phyloP scores from a whole-genome alignment of 2,888 invertebrate species.

The Troilus luridus region DNA sequence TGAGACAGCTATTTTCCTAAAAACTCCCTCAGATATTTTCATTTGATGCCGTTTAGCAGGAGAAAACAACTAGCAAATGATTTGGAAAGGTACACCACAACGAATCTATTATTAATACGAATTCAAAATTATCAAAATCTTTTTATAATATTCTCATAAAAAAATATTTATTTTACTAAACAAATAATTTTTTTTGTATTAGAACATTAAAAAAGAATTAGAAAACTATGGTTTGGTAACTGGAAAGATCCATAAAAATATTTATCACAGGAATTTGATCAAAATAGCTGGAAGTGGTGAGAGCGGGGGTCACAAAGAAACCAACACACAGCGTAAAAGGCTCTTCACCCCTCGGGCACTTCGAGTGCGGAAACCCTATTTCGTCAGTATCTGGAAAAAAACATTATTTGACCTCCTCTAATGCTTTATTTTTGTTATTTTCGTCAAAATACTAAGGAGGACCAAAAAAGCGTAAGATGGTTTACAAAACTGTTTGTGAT shows the following conservation, averaged over 20 bases:
- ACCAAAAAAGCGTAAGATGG: neutral
- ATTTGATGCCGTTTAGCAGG: too few species aligned
- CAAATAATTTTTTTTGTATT: too few species aligned
- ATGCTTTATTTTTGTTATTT: neutral
- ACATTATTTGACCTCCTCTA: neutral
- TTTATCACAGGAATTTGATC: neutral
- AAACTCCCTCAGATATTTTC: too few species aligned
- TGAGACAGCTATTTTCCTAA: too few species aligned
- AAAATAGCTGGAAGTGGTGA: neutral
- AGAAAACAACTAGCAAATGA: too few species aligned
- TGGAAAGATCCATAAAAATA: neutral
- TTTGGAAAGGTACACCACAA: too few species aligned
- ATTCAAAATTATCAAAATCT: too few species aligned
- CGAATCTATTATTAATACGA: too few species aligned
- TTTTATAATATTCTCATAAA: too few species aligned
- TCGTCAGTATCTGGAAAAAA: neutral
- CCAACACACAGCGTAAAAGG: neutral
- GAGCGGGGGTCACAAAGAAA: neutral
- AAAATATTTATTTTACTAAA: too few species aligned
- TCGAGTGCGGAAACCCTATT: neutral
- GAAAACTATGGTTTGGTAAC: neutral
- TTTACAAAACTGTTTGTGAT: neutral
- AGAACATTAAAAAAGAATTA: too few species aligned
- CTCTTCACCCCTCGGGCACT: neutral
- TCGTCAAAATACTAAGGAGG: neutral